phyloP scores from a whole-genome alignment of 2,888 invertebrate species.

The Monoplex corrugatus region DNA sequence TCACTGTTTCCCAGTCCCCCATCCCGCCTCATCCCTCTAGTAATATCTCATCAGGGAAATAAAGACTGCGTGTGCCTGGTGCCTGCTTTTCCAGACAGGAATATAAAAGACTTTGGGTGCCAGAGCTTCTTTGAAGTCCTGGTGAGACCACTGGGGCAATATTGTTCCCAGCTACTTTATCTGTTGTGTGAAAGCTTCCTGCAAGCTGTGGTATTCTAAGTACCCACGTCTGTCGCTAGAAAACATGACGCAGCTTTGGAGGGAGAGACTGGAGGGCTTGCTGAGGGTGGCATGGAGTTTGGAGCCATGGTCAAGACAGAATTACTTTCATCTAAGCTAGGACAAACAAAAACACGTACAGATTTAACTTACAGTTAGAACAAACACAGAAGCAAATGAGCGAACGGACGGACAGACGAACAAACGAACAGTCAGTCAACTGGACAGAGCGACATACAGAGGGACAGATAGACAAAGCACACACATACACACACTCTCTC shows the following conservation, averaged over 20 bases:
- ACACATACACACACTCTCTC: neutral
- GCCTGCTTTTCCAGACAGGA: neutral
- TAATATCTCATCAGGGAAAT: neutral
- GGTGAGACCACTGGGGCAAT: neutral
- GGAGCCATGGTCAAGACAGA: no score
- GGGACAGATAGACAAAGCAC: neutral
- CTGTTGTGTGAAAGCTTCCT: neutral
- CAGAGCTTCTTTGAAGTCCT: neutral
- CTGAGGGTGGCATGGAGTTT: no score
- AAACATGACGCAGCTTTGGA: no score
- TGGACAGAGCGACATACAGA: neutral
- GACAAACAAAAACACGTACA: no score
- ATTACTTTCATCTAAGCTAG: no score
- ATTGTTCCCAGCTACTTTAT: neutral
- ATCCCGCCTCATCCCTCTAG: no score
- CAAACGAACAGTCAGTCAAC: neutral
- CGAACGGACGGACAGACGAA: no score
- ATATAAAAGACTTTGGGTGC: neutral
- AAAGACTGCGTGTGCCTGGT: neutral
- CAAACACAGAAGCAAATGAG: no score
- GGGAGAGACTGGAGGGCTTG: no score
- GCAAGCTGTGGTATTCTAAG: neutral
- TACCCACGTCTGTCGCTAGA: no score
- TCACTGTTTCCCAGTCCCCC: no score
- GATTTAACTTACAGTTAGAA: no score